These are phyloP conservation scores for Progne subis DNA, from an alignment of 2,113 vertebrate genomes.

Conservation along the genomic window DNA sequence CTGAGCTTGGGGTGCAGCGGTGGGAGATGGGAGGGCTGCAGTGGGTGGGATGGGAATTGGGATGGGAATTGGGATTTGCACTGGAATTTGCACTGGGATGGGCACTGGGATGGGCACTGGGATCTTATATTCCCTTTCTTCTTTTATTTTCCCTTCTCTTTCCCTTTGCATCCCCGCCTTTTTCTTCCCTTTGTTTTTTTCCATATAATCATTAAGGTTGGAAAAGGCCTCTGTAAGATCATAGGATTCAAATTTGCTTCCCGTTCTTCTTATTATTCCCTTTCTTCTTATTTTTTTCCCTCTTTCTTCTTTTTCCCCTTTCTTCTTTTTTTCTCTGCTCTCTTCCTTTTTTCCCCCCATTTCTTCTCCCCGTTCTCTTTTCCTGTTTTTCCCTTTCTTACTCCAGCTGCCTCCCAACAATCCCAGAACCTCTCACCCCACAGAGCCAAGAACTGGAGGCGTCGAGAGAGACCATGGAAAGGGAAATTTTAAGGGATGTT, in stretches of 20 bases:
- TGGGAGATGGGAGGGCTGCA: fast-evolving
- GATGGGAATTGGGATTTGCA: not conserved
- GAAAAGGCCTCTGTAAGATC: not conserved
- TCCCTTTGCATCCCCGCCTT: not conserved
- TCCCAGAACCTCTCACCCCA: not conserved
- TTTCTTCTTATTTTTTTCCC: not conserved
- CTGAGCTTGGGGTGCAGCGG: fast-evolving
- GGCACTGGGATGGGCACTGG: not conserved
- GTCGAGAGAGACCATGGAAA: not conserved
- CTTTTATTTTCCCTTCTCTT: not conserved
- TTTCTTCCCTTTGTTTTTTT: not conserved
- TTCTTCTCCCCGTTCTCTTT: not conserved
- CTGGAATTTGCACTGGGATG: too few species aligned
- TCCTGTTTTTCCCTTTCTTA: not conserved
- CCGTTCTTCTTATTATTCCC: not conserved
- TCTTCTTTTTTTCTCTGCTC: not conserved
- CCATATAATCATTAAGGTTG: not conserved
- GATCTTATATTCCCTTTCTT: not conserved
- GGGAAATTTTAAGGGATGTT: not conserved
- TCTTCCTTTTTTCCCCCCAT: not conserved
- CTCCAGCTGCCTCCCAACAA: too few species aligned
- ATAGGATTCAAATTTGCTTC: not conserved
- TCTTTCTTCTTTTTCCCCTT: fast-evolving
- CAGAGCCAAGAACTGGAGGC: not conserved
- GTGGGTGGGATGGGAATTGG: not conserved